phyloP scores from a whole-genome alignment of 2,797 vertebrate genomes.

The Lindbergichthys nudifrons region DNA sequence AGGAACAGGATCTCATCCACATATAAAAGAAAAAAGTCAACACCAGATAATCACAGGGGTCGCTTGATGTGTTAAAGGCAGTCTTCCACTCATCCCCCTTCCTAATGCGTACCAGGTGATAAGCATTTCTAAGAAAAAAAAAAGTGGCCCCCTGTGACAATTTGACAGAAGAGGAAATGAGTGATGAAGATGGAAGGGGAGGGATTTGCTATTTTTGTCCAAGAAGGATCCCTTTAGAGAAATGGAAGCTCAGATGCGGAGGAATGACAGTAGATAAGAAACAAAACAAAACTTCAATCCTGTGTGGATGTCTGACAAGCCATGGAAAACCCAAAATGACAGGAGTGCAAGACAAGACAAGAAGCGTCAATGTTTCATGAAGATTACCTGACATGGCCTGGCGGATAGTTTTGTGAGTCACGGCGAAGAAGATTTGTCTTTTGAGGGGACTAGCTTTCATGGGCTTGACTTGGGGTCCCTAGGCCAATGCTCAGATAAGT shows the following conservation, averaged over 20 bases:
- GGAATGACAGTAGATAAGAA: neutral
- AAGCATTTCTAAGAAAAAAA: neutral
- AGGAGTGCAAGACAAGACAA: no score
- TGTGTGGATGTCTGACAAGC: neutral
- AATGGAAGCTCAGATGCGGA: neutral
- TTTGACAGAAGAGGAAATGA: slow-evolving; percentile 4
- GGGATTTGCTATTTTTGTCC: neutral
- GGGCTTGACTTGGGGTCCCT: neutral
- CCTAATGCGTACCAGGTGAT: neutral
- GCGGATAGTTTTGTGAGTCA: neutral
- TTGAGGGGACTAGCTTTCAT: neutral
- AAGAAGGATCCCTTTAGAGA: neutral
- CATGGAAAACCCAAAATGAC: neutral
- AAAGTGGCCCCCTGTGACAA: neutral
- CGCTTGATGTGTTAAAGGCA: neutral
- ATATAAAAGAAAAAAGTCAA: neutral
- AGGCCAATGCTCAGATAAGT: neutral
- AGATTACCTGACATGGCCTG: neutral
- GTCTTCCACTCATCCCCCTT: neutral
- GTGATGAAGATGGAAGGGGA: neutral
- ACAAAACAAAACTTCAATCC: neutral
- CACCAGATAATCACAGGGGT: neutral
- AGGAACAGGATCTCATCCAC: neutral
- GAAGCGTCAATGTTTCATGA: neutral
- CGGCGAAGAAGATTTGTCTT: neutral